phyloP scores from a whole-genome alignment of 2,888 invertebrate genomes.

The Phengaris alcon region DNA sequence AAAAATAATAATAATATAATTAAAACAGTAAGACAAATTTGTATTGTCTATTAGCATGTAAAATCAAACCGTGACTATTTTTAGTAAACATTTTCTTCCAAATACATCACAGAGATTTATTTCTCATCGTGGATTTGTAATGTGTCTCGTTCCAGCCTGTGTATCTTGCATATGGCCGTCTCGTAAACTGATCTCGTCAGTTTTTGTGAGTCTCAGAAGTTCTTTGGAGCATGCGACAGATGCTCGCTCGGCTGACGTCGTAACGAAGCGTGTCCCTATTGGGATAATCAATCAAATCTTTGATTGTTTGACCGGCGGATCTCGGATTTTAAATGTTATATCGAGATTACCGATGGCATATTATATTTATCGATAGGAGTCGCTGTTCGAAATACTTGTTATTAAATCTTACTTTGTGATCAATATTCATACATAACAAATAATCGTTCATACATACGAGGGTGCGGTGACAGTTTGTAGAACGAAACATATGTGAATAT shows the following conservation, averaged over 20 bases:
- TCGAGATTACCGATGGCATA: constrained; percentile 34
- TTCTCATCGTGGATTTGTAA: constrained; percentile 53
- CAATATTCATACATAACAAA: background rate
- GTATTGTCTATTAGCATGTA: background rate
- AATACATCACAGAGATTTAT: constrained; percentile 57
- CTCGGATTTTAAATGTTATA: constrained; percentile 51
- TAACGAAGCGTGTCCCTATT: constrained; percentile 74
- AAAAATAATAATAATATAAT: background rate
- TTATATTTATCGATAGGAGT: constrained; percentile 19
- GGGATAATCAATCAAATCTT: constrained; percentile 76
- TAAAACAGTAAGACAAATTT: background rate
- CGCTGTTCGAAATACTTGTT: background rate
- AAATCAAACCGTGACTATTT: constrained; percentile 23
- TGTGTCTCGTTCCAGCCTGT: constrained; percentile 52
- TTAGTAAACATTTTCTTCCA: constrained; percentile 42
- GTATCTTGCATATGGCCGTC: constrained; percentile 48
- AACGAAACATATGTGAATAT: too few species aligned
- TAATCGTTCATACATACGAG: background rate
- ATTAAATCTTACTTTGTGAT: background rate
- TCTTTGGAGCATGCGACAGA: constrained; percentile 74
- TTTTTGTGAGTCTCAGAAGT: constrained; percentile 73
- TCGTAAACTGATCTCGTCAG: constrained; percentile 56
- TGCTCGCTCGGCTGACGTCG: constrained; percentile 73
- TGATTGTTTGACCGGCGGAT: constrained; percentile 67
- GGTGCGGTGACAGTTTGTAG: too few species aligned